Evolutionary conservation across 1,140 invertebrate species (phyloP), one percentile per base, ranked within the genome.

Genomic region (Meloidogyne exigua): DNA sequence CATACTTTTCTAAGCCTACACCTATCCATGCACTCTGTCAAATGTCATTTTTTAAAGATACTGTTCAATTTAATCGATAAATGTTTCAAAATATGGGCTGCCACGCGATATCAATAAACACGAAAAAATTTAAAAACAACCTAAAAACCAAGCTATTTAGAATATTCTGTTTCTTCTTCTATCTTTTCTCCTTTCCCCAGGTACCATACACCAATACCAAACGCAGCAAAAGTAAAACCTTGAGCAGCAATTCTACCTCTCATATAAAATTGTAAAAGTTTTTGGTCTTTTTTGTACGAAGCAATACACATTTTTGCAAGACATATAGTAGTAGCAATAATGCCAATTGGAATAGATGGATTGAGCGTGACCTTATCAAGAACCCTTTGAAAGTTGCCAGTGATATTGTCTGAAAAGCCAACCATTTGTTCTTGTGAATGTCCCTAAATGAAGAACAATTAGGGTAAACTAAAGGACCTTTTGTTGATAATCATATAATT

Each of bases 171-270:
- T 9, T 57, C 13, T 57, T 57, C 49, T n/a, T 57, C 13, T 7
- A 57, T n/a, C 7, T 57, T 5, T 57, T 57, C 49, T 0, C 10
- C 49, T 4, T 57, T 57, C 7, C 49, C 18, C 1, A 57, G 5
- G 21, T 57, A 57, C 49, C 49, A 57, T n/a, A 57, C n/a, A 57
- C 49, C 49, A 57, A 21, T n/a, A n/a, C 5, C 49, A 57, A 71
- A 28, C 1, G 69, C 26, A 44, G 23, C 44, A 28, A 71, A 44
- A n/a, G 69, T 71, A 28, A 71, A 44, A 2, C 69, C 69, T 28
- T 71, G 69, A 15, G 69, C 69, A 15, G 69, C 69, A 62, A 71
- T 71, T 42, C 69, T 32, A 21, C 62, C 44, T 26, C 39, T 44
- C 69, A 62, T 62, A 28, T 71, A 71, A 44, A 18, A 25, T 42